Conservation (phyloP, 2,113 vertebrate genomes). For the Bos indicus region DNA sequence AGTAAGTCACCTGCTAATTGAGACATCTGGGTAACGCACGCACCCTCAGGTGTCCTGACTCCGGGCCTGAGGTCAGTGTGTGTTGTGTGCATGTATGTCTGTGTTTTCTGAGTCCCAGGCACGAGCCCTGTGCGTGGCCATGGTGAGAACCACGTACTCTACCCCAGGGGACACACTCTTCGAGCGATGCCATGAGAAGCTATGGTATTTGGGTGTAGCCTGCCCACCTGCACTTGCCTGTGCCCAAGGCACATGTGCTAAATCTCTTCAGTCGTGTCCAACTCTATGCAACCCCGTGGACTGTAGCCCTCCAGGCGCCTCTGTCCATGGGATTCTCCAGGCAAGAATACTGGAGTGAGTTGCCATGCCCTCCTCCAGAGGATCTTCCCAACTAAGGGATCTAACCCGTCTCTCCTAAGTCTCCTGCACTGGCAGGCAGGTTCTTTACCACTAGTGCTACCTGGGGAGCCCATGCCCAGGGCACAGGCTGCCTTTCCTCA, state of each 20-base stretch:
- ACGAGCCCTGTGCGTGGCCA: neutral
- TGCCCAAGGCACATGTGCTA: neutral
- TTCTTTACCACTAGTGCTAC: neutral
- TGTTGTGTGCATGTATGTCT: neutral
- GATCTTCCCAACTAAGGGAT: neutral
- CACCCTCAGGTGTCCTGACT: neutral
- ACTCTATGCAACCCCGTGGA: neutral
- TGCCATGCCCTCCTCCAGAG: neutral
- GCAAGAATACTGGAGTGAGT: neutral
- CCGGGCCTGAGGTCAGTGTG: neutral
- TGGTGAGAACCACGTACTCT: neutral
- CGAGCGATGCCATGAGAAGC: neutral
- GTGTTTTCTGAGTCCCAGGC: neutral
- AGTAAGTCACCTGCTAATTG: neutral
- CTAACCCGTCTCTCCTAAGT: neutral
- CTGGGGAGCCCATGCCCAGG: neutral
- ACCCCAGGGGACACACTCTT: neutral
- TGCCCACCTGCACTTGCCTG: neutral
- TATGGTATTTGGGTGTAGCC: neutral
- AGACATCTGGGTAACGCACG: rapidly evolving
- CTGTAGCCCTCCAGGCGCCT: neutral
- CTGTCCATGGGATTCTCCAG: neutral
- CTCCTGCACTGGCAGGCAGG: neutral
- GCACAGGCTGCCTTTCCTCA: neutral
- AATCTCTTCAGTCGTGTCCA: neutral